phyloP scores from a whole-genome alignment of 2,113 vertebrate species.

The Sebastes schlegelii region DNA sequence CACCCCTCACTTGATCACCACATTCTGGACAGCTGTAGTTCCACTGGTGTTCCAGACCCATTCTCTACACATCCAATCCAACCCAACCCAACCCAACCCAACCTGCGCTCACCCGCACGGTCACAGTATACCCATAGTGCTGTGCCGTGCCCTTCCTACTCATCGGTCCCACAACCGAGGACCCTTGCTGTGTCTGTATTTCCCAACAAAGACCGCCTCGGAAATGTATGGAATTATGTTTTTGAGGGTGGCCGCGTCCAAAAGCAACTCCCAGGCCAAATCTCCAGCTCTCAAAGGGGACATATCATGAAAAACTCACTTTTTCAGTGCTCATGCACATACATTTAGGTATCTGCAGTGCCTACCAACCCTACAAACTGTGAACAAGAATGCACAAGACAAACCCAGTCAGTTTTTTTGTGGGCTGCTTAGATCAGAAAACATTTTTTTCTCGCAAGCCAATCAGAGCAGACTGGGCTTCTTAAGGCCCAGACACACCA shows the following conservation, averaged over 20 bases:
- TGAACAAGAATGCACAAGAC: too few species aligned
- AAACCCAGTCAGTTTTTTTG: too few species aligned
- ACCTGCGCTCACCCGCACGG: conserved; percentile 42
- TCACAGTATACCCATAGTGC: conserved; percentile 55
- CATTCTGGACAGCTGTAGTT: conserved; percentile 25
- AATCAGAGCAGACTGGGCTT: too few species aligned
- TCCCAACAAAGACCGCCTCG: conserved; percentile 81
- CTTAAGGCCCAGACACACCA: too few species aligned
- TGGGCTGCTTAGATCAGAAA: too few species aligned
- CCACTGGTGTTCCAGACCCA: conserved; percentile 50
- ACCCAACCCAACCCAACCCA: conserved; percentile 25
- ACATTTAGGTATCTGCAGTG: too few species aligned
- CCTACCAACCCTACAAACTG: too few species aligned
- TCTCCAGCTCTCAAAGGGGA: background rate
- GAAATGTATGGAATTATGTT: conserved; percentile 75
- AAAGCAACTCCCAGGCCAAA: conserved; percentile 65
- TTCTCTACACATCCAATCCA: conserved; percentile 48
- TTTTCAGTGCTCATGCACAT: too few species aligned
- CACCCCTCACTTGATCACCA: conserved; percentile 48
- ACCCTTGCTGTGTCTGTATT: conserved; percentile 82
- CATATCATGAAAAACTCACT: too few species aligned
- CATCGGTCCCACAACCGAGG: conserved; percentile 59
- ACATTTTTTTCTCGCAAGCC: too few species aligned
- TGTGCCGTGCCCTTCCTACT: conserved; percentile 58
- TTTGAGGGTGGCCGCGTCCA: conserved; percentile 70